A percentile compares a stretch with the other conserved stretches of the same genome.
phyloP scores from a whole-genome alignment of 2,113 vertebrate species.

The Vombatus ursinus region DNA sequence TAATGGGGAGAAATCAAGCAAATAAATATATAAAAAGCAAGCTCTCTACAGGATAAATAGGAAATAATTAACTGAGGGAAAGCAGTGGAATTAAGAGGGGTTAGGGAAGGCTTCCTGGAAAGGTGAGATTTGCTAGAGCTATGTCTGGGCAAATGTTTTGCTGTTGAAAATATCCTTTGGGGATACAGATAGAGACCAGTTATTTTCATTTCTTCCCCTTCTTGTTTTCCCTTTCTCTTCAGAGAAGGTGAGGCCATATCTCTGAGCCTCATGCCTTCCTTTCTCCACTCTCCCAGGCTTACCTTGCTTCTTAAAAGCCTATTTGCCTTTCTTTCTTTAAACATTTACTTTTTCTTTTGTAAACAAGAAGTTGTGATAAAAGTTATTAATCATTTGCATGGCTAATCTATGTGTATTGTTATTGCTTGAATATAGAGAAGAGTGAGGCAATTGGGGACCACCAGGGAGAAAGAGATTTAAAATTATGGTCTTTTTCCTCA shows the following conservation, averaged over 20 bases:
- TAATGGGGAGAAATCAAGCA: neutral
- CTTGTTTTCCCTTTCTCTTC: neutral
- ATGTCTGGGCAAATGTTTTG: neutral
- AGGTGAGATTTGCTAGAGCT: neutral
- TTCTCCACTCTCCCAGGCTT: neutral
- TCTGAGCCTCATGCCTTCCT: neutral
- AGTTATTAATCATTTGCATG: neutral
- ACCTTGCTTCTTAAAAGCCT: neutral
- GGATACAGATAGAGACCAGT: neutral
- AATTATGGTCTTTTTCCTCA: neutral
- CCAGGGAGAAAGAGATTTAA: neutral
- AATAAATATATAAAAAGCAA: neutral
- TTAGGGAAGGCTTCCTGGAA: too few species aligned
- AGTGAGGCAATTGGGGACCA: neutral
- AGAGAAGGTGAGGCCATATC: neutral
- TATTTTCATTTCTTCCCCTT: neutral
- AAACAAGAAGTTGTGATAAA: neutral
- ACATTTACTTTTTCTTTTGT: neutral
- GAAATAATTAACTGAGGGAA: too few species aligned
- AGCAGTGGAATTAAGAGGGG: neutral
- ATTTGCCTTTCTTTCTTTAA: neutral
- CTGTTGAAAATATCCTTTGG: neutral
- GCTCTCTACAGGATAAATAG: neutral
- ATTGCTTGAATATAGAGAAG: neutral
- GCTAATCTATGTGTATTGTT: neutral